Percentiles rank a stretch among this genome's conserved stretches.
Evolutionary conservation across 2,797 vertebrate genomes (phyloP).

Genomic region (Amblyopsis hoosieri): DNA sequence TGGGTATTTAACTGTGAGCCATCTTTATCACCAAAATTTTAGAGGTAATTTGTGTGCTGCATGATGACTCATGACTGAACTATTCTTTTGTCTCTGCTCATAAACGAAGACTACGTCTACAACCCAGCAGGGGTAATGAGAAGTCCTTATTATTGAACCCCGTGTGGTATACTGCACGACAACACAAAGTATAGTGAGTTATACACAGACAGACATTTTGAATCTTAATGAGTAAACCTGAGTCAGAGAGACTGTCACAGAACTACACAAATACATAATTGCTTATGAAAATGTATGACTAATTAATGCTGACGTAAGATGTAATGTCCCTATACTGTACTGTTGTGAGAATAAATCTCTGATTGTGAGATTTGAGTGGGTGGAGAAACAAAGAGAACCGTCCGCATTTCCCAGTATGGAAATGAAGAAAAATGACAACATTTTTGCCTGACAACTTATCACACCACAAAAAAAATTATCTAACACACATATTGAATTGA

Average conservation of each 20-base stretch:
- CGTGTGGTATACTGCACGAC: constrained; percentile 1
- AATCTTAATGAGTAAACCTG: constrained; percentile 39
- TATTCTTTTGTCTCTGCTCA: background rate
- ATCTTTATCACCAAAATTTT: too few species aligned
- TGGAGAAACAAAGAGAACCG: background rate
- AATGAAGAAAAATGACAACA: constrained; percentile 1
- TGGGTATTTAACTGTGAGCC: background rate
- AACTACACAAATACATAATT: constrained; percentile 24
- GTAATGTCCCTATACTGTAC: too few species aligned
- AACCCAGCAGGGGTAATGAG: background rate
- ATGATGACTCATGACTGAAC: background rate
- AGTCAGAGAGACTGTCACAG: constrained; percentile 27
- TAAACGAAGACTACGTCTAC: constrained; percentile 4
- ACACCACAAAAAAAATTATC: background rate
- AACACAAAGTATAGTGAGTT: background rate
- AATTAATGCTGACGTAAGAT: too few species aligned
- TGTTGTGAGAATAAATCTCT: background rate
- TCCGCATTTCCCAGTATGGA: background rate
- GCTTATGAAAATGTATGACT: constrained; percentile 1
- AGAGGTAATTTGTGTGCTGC: too few species aligned
- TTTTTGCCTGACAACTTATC: background rate
- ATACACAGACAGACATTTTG: constrained; percentile 23
- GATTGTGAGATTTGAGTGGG: background rate
- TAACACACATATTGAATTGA: constrained; percentile 6
- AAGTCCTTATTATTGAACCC: background rate